These are phyloP conservation scores for Sebastes flavidus DNA, from an alignment of 2,797 vertebrate species.

Conservation along the genomic window DNA sequence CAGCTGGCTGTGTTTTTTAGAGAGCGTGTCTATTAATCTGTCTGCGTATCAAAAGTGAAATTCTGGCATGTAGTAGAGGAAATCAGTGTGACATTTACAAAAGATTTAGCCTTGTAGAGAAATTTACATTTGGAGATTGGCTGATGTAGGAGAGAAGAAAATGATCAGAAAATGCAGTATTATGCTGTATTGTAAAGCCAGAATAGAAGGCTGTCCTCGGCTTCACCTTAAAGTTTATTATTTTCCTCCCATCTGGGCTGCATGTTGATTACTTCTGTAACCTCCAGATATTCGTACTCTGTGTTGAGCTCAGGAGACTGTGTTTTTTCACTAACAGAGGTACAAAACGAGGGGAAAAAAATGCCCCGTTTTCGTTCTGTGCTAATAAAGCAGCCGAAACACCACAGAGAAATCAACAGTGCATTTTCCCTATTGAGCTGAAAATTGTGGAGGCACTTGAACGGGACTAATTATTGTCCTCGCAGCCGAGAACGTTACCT, in stretches of 20 bases:
- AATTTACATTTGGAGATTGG: neutral
- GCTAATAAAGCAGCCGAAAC: constrained; percentile 57
- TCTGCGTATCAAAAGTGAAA: neutral
- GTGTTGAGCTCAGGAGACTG: constrained; percentile 26
- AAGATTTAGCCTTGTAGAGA: neutral
- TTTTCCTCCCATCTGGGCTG: constrained; percentile 10
- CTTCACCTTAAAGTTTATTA: constrained; percentile 30
- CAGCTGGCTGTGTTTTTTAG: neutral
- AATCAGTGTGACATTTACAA: neutral
- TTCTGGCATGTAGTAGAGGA: neutral
- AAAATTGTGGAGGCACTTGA: constrained; percentile 49
- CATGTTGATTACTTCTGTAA: constrained; percentile 50
- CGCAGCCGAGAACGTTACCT: constrained; percentile 40
- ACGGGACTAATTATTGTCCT: constrained; percentile 56
- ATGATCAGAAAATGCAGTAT: neutral
- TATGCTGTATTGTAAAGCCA: neutral
- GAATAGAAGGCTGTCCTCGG: constrained; percentile 3
- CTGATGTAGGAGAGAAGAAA: neutral
- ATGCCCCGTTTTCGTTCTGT: constrained; percentile 20
- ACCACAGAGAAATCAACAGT: constrained; percentile 64
- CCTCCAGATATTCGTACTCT: constrained; percentile 31
- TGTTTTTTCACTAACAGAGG: constrained; percentile 10
- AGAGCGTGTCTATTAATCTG: neutral
- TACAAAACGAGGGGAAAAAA: constrained; percentile 34
- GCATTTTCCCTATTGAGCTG: constrained; percentile 53